phyloP scores from a whole-genome alignment of 2,888 invertebrate species.

The Lysandra bellargus region DNA sequence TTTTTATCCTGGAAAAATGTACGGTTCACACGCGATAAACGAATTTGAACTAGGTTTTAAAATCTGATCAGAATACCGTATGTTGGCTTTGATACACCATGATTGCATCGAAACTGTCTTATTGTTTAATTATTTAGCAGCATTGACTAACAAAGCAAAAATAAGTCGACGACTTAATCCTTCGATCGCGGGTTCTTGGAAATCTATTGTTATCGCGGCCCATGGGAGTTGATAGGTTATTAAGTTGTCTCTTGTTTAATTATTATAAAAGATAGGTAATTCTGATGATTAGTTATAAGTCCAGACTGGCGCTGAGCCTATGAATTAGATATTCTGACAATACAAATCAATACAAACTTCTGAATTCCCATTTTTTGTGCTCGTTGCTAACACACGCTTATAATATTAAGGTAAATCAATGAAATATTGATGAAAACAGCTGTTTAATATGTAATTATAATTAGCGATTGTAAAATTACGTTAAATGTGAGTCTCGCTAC shows the following conservation, averaged over 20 bases:
- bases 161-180: neutral
- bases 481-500: neutral
- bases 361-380: neutral
- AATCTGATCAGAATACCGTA: too few species aligned
- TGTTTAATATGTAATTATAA: neutral
- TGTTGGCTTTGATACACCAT: too few species aligned
- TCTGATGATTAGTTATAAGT: too few species aligned
- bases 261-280: too few species aligned
- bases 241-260: too few species aligned
- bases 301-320: neutral
- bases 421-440: neutral
- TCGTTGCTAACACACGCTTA: neutral
- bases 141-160: neutral
- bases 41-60: too few species aligned
- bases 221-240: too few species aligned
- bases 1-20: too few species aligned
- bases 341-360: neutral
- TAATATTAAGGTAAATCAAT: neutral
- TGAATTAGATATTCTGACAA: neutral
- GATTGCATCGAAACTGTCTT: too few species aligned
- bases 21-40: too few species aligned
- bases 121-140: neutral
- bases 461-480: neutral
- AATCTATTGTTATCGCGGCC: too few species aligned
- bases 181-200: too few species aligned